These are phyloP conservation scores for Euplagia quadripunctaria DNA, from an alignment of 2,888 invertebrate genomes.

Conservation along the genomic window DNA sequence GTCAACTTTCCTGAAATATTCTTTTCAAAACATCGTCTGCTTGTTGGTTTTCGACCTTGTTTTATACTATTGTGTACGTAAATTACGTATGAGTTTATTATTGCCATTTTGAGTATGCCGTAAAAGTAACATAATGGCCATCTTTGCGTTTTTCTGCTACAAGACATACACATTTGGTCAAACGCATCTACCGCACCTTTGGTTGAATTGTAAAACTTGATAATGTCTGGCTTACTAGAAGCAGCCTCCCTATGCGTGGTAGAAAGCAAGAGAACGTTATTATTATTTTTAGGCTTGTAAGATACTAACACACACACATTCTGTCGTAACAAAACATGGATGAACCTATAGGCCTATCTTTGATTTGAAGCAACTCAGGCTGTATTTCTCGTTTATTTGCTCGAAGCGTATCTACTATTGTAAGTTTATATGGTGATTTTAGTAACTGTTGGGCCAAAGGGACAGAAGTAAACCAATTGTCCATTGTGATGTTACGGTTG, in stretches of 20 bases:
- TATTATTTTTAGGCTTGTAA: slow-evolving; percentile 36
- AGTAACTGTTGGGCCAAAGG: slow-evolving; percentile 53
- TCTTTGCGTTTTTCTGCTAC: slow-evolving; percentile 36
- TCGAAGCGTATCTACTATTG: slow-evolving; percentile 20
- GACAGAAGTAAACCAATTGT: slow-evolving; percentile 65
- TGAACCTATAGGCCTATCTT: background rate
- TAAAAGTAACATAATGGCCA: too few species aligned
- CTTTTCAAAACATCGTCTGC: slow-evolving; percentile 20
- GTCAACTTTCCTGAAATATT: slow-evolving; percentile 28
- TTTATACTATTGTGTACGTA: slow-evolving; percentile 29
- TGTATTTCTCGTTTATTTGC: slow-evolving; percentile 17
- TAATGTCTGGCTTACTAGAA: too few species aligned
- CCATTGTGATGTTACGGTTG: slow-evolving; percentile 39
- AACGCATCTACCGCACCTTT: slow-evolving; percentile 34
- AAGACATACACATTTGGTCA: slow-evolving; percentile 43
- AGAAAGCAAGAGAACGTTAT: slow-evolving; percentile 31
- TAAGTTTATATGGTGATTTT: slow-evolving; percentile 14
- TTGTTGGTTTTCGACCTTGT: slow-evolving; percentile 19
- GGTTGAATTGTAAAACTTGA: too few species aligned
- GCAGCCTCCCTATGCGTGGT: slow-evolving; percentile 19
- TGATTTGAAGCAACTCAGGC: background rate
- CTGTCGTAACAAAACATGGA: slow-evolving; percentile 14
- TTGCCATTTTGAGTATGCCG: slow-evolving; percentile 35
- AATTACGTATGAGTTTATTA: slow-evolving; percentile 34
- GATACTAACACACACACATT: slow-evolving; percentile 35